Base-by-base conservation (phyloP, 2,888 invertebrate genomes). In the Cataglyphis altisquamis region DNA sequence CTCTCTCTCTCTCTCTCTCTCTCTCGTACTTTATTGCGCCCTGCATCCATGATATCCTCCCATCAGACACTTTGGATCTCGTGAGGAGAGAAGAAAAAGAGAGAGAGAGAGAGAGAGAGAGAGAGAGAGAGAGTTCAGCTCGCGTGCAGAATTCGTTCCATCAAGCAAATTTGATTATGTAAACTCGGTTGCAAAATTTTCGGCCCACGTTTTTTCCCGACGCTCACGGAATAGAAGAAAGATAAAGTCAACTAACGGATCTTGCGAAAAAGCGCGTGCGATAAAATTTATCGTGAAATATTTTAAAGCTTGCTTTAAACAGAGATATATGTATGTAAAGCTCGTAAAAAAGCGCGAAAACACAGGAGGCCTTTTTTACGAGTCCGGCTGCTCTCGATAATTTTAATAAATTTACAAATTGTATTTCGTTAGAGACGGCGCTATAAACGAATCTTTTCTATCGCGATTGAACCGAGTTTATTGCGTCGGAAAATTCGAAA, bases 141-240 rank as follows among this genome's bases (percentile, higher is more conserved):
- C 39, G 45, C 32, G 48, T 52, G 18, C 3, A 29, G 70, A 87
- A 86, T 86, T 82, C 48, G 68, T 66, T 70, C 78, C 29, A 68
- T 83, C 57, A 10, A 36, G 25, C 48, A 84, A 82, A 87, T 88
- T 87, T 84, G 87, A 88, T 87, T 87, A 85, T 67, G 78, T 64
- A 60, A 74, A 39, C 62, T 63, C 81, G 52, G 15, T n/a, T n/a
- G 10, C 32, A 6, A 64, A 85, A 48, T 85, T 85, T 84, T 83
- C 82, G 75, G 62, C 75, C 82, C 83, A 84, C 83, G 83, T 87
- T 84, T 83, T 82, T 82, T 82, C 82, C 68, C 86, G 78, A 81
- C 77, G 55, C 67, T 36, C 21, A 41, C 6, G 32, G 52, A 70
- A 82, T 84, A 75, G 66, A 62, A 67, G 73, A 84, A 84, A 84